Evolutionary conservation across 1,140 invertebrate genomes (phyloP).

Genomic region (Pinna nobilis): DNA sequence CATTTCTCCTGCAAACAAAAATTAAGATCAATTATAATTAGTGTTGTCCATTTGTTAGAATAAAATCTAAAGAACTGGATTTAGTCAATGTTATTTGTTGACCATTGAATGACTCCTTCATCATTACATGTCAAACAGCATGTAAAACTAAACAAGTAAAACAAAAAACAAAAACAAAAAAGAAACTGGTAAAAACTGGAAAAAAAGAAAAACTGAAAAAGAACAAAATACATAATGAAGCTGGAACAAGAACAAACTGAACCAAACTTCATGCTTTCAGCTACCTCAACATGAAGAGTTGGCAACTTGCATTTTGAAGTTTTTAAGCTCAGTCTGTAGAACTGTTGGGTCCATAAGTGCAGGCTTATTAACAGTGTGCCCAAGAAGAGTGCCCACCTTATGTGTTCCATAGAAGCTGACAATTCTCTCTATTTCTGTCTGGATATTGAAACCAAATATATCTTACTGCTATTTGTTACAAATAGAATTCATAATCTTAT

Average conservation of each 20-base stretch:
- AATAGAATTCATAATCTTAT: background rate
- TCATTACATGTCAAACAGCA: too few relatives aligned
- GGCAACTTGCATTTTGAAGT: background rate
- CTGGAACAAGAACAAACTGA: background rate
- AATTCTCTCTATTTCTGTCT: background rate
- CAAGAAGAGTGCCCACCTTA: background rate
- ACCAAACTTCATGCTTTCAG: background rate
- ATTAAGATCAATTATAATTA: background rate
- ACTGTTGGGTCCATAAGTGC: background rate
- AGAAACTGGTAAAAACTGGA: background rate
- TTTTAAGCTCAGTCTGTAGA: conserved; percentile 2
- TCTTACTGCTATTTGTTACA: too few relatives aligned
- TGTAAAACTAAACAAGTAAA: too few relatives aligned
- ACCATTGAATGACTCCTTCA: too few relatives aligned
- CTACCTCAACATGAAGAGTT: conserved; percentile 6
- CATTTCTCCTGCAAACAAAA: conserved; percentile 2
- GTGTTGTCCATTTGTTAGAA: too few relatives aligned
- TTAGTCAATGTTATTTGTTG: too few relatives aligned
- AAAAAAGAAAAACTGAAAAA: background rate
- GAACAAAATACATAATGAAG: background rate
- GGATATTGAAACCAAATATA: too few relatives aligned
- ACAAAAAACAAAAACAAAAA: background rate
- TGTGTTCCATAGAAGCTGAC: conserved; percentile 1
- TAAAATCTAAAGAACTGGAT: too few relatives aligned
- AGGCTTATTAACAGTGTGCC: background rate